Evolutionary conservation across 2,797 vertebrate species (phyloP).

Genomic region (Platyrinchus mystaceus): DNA sequence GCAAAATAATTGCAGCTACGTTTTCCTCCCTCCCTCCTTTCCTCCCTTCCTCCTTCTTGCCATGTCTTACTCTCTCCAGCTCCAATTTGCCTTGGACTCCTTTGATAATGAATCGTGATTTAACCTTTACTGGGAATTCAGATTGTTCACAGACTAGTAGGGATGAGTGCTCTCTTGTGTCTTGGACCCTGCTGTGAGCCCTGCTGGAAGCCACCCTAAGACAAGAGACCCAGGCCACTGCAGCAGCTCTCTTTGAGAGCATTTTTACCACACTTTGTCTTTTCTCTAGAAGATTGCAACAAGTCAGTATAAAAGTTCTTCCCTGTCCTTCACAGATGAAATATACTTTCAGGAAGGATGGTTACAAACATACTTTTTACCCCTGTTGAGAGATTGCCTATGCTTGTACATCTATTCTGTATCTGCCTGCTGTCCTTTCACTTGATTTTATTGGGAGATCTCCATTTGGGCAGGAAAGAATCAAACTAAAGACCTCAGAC

Average conservation of each 20-base stretch:
- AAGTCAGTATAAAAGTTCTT: neutral
- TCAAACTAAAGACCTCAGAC: neutral
- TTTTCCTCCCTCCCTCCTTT: neutral
- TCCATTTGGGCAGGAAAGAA: neutral
- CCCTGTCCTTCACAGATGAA: neutral
- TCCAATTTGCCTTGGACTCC: neutral
- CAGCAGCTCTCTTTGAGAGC: neutral
- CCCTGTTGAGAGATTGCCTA: neutral
- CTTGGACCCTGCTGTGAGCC: neutral
- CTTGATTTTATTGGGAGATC: neutral
- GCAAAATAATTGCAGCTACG: slow-evolving; percentile 46
- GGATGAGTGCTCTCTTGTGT: neutral
- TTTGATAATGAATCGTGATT: neutral
- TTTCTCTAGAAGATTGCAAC: neutral
- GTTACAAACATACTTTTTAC: neutral
- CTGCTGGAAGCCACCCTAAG: neutral
- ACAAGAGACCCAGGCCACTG: neutral
- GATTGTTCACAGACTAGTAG: neutral
- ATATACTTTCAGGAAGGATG: neutral
- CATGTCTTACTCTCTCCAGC: neutral
- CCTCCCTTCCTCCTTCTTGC: neutral
- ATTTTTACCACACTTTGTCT: neutral
- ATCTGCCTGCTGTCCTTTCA: neutral
- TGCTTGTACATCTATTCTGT: neutral
- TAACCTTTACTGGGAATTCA: neutral